A percentile compares a stretch with the other conserved stretches of the same genome.
Evolutionary conservation across 2,797 vertebrate genomes (phyloP).

Genomic region (Cossypha heuglini): DNA sequence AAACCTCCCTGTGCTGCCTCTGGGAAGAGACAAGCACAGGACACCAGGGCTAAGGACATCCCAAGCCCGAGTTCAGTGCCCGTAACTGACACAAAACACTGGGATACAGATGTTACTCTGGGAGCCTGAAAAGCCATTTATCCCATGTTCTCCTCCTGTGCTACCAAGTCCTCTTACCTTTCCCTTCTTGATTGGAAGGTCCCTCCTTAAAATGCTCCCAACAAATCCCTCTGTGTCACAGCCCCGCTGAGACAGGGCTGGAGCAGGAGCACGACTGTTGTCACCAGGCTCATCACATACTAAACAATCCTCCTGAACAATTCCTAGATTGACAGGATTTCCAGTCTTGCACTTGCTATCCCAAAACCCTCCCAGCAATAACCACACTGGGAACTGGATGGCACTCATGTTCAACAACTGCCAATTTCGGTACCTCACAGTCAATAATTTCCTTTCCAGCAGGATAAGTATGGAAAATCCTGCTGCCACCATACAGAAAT

Average conservation of each 20-base stretch:
- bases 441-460: not conserved
- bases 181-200: not conserved
- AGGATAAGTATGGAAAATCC: not conserved
- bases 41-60: not conserved
- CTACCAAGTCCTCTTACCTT: not conserved
- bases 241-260: not conserved
- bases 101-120: not conserved
- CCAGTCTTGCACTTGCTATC: not conserved
- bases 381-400: not conserved
- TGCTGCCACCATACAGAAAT: not conserved
- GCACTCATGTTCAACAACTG: not conserved
- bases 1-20: not conserved
- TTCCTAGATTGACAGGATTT: not conserved
- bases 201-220: not conserved
- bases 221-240: not conserved
- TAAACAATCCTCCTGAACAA: accelerated
- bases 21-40: not conserved
- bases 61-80: not conserved
- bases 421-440: not conserved
- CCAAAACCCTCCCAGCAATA: not conserved
- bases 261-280: not conserved
- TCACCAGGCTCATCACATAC: not conserved
- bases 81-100: not conserved
- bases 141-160: accelerated
- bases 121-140: not conserved